phyloP scores from a whole-genome alignment of 2,797 vertebrate species.

The Mareca penelope region DNA sequence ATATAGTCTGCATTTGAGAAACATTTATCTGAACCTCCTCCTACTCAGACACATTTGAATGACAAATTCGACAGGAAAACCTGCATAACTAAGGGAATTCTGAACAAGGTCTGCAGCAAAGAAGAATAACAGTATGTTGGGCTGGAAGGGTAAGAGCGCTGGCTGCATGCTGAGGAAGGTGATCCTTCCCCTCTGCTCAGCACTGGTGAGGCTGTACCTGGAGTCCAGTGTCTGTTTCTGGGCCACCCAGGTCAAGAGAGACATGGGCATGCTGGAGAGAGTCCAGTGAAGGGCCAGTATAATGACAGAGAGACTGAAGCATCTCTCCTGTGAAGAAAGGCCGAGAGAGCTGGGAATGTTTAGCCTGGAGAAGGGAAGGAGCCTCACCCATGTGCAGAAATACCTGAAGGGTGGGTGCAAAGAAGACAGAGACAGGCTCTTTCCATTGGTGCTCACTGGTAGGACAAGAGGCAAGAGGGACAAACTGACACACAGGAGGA shows the following conservation, averaged over 20 bases:
- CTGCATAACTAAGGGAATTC: background rate
- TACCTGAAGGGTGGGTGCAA: background rate
- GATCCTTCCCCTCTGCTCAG: background rate
- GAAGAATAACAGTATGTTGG: background rate
- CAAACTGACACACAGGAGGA: background rate
- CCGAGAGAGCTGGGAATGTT: background rate
- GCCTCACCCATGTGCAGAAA: background rate
- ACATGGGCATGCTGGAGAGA: background rate
- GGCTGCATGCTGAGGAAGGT: background rate
- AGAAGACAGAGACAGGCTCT: background rate
- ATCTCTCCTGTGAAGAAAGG: background rate
- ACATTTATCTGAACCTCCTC: background rate
- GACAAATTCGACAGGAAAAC: background rate
- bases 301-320: background rate
- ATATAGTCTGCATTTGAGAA: background rate
- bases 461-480: background rate
- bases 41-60: background rate
- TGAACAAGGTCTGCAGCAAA: background rate
- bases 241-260: background rate
- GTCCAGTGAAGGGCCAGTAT: background rate
- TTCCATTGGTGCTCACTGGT: background rate
- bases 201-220: background rate
- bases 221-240: background rate
- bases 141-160: background rate
- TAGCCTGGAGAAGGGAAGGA: background rate